Base-by-base conservation (phyloP, 2,888 invertebrate genomes). In the Eupithecia vulgata region DNA sequence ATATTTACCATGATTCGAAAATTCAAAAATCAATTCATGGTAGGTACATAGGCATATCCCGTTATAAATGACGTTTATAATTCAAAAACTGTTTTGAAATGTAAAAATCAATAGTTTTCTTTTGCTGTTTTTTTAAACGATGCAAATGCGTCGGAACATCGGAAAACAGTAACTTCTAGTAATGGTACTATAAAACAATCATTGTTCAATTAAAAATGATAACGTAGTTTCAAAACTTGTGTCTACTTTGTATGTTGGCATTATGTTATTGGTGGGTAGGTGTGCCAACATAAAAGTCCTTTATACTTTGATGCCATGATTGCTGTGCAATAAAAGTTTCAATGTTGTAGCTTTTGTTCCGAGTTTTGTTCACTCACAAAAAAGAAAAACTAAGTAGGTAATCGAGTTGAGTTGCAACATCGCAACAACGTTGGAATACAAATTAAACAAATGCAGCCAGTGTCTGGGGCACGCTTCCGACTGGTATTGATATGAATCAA, bases 281-380 rank as follows among this genome's bases (percentile, higher is more conserved):
- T 64, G 64, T 13, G 13, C 17, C 21, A 25, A 35, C 62, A 40
- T 65, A 40, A 40, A 62, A n/a, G 62, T 62, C 35, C 37, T 62
- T 62, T 15, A 2, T 35, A 62, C 35, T 62, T 62, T 62, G 62
- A 62, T 62, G 35, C 35, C 37, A 37, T 65, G 64, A 65, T 37
- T 65, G 34, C n/a, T n/a, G 37, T 12, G 64, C 40, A 37, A 13
- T 65, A 65, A 65, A 65, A 21, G 37, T 21, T 40, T 64, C 37
- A n/a, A 64, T n/a, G n/a, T 35, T 40, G 64, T 62, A 40, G n/a
- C 64, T 40, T 64, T 21, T 35, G 62, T 48, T 48, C 37, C 21
- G 21, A 10, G 40, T 40, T 64, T 21, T 35, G 62, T 48, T 48
- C 37, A 40, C 37, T 35, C n/a, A 35, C 62, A 62, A 62, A 48